Base-by-base conservation (phyloP, 2,888 invertebrate genomes). In the Diaperis boleti region DNA sequence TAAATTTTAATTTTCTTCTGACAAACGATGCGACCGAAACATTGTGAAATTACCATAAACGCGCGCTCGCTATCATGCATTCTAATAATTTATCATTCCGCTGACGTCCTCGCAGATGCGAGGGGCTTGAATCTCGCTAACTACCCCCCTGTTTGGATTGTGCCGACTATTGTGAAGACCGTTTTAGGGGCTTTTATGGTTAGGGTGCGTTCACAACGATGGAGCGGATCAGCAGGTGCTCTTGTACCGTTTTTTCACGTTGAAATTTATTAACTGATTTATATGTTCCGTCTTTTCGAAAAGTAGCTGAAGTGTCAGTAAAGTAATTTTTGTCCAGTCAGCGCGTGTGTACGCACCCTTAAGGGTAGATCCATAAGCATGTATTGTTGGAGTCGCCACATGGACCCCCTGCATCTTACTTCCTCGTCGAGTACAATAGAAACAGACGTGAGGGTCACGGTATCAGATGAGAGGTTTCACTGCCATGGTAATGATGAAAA, bases 391-490 rank as follows among this genome's bases (percentile, higher is more conserved):
- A 49, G 33, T 26, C 18, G 35, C n/a, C 52, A 52, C 52, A 52
- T 52, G 52, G 52, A 20, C 22, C 52, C 52, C 52, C 35, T 45
- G 42, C 10, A 29, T 33, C 15, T 18, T 11, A 49, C 49, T 49
- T 52, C 52, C 37, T 52, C 22, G 50, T 52, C 37, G 17, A 17
- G 13, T 4, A 54, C 69, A 69, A 69, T 68, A 59, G 66, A 45
- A 62, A 65, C 47, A 20, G 56, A 52, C 63, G 66, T 65, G 57
- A 64, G 68, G 67, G 66, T 69, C 60, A 63, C 50, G 17, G 22
- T 42, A 45, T 45, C 45, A 14, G 39, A 50, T 49, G 49, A 45
- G 54, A 29, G 44, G 33, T 35, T 44, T 35, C 42, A 37, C 47
- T 49, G 29, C 18, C 50, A 35, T 52, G 15, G 29, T 29, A 41